Evolutionary conservation across 2,888 invertebrate genomes (phyloP), one percentile per base, ranked within the genome.

Genomic region (Idaea straminata): DNA sequence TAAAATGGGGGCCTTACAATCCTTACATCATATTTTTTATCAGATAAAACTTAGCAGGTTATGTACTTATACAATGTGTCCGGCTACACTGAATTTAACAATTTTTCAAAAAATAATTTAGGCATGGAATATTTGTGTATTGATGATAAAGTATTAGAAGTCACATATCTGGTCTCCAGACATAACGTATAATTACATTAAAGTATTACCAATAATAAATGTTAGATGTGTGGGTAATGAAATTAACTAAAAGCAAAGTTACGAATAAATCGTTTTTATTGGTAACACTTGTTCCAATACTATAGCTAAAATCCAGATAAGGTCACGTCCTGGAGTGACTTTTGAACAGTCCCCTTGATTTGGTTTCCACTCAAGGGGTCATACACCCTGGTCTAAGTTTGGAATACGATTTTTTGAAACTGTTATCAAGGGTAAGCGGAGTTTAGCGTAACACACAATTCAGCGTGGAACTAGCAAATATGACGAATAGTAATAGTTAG

Each of bases 361-460:
- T 96, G 95, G 95, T 95, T 95, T 96, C 95, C 95, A 95, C 94
- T 10, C 47, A 94, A 94, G 94, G 94, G 95, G 93, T 94, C 94
- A 93, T 93, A 92, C 87, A 93, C 94, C 94, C 94, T 94, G 92
- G 80, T 88, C 81, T 77, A 70, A 79, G 78, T 76, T 74, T 76
- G 71, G 74, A 74, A 74, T 78, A 66, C 80, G 71, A 78, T 73
- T 73, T 25, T 74, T 83, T 82, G 83, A 77, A 87, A 86, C 83
- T 85, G 77, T 78, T 83, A 84, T 87, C 85, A 85, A 86, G 82
- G 85, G 81, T 78, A 69, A 72, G 16, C 34, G 59, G 34, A 34
- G 34, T 25, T 59, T 5, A 13, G 59, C 59, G 34, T 34, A 59
- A 59, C 15, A 59, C 59, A 59, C 34, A 59, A 16, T 25, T 34